phyloP scores from a whole-genome alignment of 37 sponge, comb jelly and placozoan species.

The Ephydatia muelleri region DNA sequence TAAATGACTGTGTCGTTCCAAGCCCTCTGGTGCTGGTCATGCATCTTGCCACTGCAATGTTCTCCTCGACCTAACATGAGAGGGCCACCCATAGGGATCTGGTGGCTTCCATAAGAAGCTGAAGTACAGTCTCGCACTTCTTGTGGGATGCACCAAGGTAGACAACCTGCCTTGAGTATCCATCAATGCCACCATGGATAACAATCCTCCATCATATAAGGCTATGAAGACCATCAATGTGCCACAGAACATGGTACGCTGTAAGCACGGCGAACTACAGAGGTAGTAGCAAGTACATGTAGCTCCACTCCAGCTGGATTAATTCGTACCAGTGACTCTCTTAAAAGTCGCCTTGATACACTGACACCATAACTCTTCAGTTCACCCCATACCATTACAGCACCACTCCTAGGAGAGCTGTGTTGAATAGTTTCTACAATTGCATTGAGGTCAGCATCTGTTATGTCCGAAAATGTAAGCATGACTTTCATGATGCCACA shows the following conservation, averaged over 20 bases:
- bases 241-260: conserved; percentile 28
- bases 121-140: neutral
- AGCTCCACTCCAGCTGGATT: too few species aligned
- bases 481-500: too few species aligned
- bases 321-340: too few species aligned
- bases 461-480: too few species aligned
- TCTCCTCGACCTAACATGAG: conserved; percentile 31
- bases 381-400: too few species aligned
- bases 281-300: too few species aligned
- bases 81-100: conserved; percentile 16
- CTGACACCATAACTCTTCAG: too few species aligned
- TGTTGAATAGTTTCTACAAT: too few species aligned
- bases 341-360: too few species aligned
- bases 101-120: neutral
- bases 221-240: conserved; percentile 32
- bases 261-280: conserved; percentile 16
- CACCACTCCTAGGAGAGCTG: too few species aligned
- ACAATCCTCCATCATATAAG: conserved; percentile 27
- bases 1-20: conserved; percentile 18
- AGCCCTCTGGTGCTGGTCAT: conserved; percentile 14
- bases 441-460: too few species aligned
- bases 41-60: conserved; percentile 26
- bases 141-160: conserved; percentile 26
- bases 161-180: conserved; percentile 2
- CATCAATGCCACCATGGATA: conserved; percentile 27